A percentile compares a stretch with the other conserved stretches of the same genome.
Evolutionary conservation across 2,113 vertebrate genomes (phyloP).

Genomic region (Sciurus niger): DNA sequence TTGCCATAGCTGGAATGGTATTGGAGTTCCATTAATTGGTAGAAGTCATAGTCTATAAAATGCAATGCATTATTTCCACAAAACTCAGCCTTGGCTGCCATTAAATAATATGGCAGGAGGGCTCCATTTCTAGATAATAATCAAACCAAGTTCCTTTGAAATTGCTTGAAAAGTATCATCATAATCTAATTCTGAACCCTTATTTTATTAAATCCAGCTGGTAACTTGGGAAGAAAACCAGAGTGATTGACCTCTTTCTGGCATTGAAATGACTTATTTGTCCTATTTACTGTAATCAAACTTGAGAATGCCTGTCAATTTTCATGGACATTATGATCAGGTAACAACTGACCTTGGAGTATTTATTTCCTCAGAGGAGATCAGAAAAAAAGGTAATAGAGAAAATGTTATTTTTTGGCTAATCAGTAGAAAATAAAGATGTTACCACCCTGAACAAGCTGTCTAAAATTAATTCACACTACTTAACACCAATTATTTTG

Average conservation of each 20-base stretch:
- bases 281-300: conserved; percentile 59
- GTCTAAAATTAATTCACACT: conserved; percentile 13
- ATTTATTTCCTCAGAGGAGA: conserved; percentile 71
- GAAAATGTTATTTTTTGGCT: conserved; percentile 59
- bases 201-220: conserved; percentile 39
- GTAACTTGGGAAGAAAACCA: conserved; percentile 8
- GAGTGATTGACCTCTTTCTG: neutral
- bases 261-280: neutral
- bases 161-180: neutral
- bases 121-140: neutral
- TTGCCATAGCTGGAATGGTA: neutral
- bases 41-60: neutral
- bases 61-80: conserved; percentile 2
- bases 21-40: neutral
- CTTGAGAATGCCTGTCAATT: conserved; percentile 1
- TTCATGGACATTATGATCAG: neutral
- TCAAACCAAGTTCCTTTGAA: conserved; percentile 41
- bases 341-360: conserved; percentile 15
- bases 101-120: neutral
- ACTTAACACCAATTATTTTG: neutral
- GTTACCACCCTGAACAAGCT: neutral
- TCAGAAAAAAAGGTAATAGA: conserved; percentile 48
- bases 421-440: conserved; percentile 49
- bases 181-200: conserved; percentile 46
- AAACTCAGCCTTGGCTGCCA: neutral